Evolutionary conservation across 2,888 invertebrate species (phyloP).

Genomic region (Diarsia mendica): DNA sequence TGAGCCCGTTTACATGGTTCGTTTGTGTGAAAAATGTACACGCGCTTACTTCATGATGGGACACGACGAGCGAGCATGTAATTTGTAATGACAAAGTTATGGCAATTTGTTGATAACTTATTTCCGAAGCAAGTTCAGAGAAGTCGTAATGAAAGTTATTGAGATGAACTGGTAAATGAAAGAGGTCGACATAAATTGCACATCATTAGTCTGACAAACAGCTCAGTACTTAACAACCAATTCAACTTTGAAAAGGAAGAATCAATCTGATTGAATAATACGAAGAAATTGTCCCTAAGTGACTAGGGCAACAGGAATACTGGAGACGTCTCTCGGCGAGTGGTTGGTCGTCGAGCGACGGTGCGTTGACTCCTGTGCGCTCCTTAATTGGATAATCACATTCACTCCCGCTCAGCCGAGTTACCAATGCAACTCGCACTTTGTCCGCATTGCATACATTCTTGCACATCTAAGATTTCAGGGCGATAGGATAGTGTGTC

Average conservation of each 20-base stretch:
- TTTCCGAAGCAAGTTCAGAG: constrained; percentile 16
- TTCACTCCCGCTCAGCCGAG: constrained; percentile 60
- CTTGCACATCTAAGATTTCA: constrained; percentile 54
- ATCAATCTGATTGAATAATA: constrained; percentile 54
- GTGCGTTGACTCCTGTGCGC: constrained; percentile 66
- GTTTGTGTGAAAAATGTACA: constrained; percentile 53
- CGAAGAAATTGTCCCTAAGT: constrained; percentile 49
- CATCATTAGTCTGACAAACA: constrained; percentile 24
- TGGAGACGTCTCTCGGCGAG: constrained; percentile 50
- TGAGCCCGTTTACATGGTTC: constrained; percentile 56
- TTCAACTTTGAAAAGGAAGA: constrained; percentile 55
- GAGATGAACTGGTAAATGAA: constrained; percentile 12
- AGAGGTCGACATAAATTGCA: constrained; percentile 29
- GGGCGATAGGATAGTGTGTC: background rate
- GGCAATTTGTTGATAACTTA: constrained; percentile 23
- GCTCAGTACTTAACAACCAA: constrained; percentile 27
- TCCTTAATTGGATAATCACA: constrained; percentile 77
- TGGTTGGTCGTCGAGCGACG: constrained; percentile 49
- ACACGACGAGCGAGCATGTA: constrained; percentile 19
- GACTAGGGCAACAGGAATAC: constrained; percentile 35
- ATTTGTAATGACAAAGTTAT: constrained; percentile 5
- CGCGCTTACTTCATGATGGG: constrained; percentile 24
- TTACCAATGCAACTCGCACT: constrained; percentile 60
- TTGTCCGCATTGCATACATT: constrained; percentile 46
- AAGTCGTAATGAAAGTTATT: background rate